phyloP scores from a whole-genome alignment of 2,797 vertebrate genomes.

The Octomys mimax region DNA sequence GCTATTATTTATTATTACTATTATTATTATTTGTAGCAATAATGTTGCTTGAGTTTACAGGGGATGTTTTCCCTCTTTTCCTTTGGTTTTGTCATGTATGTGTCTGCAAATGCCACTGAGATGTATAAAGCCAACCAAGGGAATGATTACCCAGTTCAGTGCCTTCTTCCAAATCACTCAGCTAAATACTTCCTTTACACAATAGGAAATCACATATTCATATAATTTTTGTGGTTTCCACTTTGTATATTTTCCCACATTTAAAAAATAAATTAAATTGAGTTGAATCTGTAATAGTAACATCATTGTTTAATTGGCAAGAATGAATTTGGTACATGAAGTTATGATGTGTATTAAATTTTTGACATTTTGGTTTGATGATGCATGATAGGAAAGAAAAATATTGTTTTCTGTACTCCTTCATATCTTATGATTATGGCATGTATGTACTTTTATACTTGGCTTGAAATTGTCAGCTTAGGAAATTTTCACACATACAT shows the following conservation, averaged over 20 bases:
- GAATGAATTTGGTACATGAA: not conserved
- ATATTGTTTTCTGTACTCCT: not conserved
- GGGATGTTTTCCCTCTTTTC: not conserved
- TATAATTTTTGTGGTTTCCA: conserved; percentile 26
- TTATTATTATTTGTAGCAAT: not conserved
- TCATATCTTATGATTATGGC: conserved; percentile 11
- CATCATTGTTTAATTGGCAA: not conserved
- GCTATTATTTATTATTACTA: not conserved
- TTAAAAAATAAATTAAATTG: conserved; percentile 13
- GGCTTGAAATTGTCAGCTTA: conserved; percentile 49
- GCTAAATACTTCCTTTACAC: conserved; percentile 7
- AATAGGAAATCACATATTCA: conserved; percentile 1
- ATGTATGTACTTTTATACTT: not conserved
- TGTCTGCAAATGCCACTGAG: not conserved
- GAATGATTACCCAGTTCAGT: not conserved
- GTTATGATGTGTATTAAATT: not conserved
- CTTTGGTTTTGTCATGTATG: not conserved
- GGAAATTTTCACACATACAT: not conserved
- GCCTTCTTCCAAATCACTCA: not conserved
- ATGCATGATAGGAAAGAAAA: not conserved
- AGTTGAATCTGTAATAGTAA: not conserved
- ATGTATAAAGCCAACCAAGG: conserved; percentile 14
- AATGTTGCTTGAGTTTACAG: conserved; percentile 9
- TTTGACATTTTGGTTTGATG: not conserved
- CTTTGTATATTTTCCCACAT: not conserved